Base-by-base conservation (phyloP, 2,113 vertebrate genomes). In the Anguilla japonica region DNA sequence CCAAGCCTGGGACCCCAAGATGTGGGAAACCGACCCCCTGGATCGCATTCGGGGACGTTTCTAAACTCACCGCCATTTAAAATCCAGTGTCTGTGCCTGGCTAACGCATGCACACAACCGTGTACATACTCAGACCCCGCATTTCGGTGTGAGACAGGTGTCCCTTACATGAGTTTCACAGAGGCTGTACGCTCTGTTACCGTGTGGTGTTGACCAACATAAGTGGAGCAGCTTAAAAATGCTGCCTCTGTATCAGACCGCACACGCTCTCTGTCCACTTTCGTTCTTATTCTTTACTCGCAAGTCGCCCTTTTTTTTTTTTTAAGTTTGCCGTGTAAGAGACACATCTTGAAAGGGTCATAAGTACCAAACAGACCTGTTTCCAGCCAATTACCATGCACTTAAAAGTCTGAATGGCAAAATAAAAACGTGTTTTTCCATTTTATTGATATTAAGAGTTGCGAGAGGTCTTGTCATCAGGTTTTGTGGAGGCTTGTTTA, bases 1-100 rank as follows among this genome's bases (percentile, higher is more conserved):
- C 92, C 93, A 93, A 0, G 94, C 91, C 83, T 96, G 95, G 95
- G 95, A 96, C 81, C 0, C 87, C 20, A 84, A 89, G 22, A 88
- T 95, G 91, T 96, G 94, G 95, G 84, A 91, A 14, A 90, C 88
- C 16, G 89, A 92, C 82, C 78, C 50, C 22, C 11, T 95, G 86
- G 93, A 93, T 0, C 91, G 90, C 86, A 93, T 96, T 82, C 91
- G 90, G 11, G 84, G 80, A 41, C n/a, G 34, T 41, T 94, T 95
- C 91, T 95, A 79, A 94, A 84, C 20, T 41, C 81, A n/a, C 71
- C 71, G 3, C 71, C 71, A 2, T 9, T n/a, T n/a, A 29, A 26
- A 4, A 67, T 67, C 60, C 71, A 75, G 2, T 34, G 34, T n/a
- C 11, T 34, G 71, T 34, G 71, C 26, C 6, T 34, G 26, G 81